Evolutionary conservation across 2,113 vertebrate species (phyloP).

Genomic region (Gobiocypris rarus): DNA sequence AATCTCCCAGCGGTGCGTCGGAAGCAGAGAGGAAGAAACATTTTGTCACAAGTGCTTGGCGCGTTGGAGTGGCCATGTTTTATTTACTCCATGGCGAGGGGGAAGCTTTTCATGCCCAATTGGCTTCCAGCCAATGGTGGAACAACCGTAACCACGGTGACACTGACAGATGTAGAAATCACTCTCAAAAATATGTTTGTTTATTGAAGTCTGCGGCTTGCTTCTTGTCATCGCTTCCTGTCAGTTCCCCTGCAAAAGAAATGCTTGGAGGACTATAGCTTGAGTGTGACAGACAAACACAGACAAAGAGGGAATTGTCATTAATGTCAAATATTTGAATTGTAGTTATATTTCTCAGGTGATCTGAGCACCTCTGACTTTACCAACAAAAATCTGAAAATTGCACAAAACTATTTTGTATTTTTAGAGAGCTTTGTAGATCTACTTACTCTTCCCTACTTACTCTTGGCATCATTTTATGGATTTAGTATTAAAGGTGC

Average conservation of each 20-base stretch:
- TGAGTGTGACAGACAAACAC: conserved; percentile 8
- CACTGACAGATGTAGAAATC: conserved; percentile 46
- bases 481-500: too few species aligned
- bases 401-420: background rate
- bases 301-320: conserved; percentile 38
- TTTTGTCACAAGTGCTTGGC: conserved; percentile 54
- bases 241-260: conserved; percentile 41
- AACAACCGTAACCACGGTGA: conserved; percentile 35
- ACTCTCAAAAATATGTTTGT: conserved; percentile 42
- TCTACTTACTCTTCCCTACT: background rate
- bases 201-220: conserved; percentile 31
- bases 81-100: conserved; percentile 31
- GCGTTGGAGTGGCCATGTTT: conserved; percentile 38
- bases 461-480: too few species aligned
- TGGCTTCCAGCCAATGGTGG: conserved; percentile 40
- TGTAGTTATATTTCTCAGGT: conserved; percentile 18
- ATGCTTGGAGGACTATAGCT: conserved; percentile 39
- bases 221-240: conserved; percentile 25
- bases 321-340: conserved; percentile 35
- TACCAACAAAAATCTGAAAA: background rate
- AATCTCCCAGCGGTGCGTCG: conserved; percentile 31
- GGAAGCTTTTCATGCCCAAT: conserved; percentile 46
- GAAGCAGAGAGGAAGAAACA: conserved; percentile 46
- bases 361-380: conserved; percentile 12
- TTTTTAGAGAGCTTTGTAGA: background rate